Conservation (phyloP, 1,140 invertebrate genomes). For the Atta colombica region DNA sequence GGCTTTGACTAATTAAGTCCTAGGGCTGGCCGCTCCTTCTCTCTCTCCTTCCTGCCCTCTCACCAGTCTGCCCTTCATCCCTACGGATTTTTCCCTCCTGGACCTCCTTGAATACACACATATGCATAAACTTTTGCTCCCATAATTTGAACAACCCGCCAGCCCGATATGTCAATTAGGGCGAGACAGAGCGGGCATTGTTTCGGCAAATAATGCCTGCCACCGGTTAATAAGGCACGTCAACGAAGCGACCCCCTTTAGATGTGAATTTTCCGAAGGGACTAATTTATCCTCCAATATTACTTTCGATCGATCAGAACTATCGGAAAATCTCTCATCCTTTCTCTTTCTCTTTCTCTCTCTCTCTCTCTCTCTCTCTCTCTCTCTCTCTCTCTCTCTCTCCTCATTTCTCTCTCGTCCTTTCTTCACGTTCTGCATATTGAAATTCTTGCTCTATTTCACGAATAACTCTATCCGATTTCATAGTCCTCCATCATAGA, state of each 20-base stretch:
- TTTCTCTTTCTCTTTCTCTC: background rate
- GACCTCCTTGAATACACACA: conserved; percentile 56
- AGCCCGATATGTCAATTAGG: conserved; percentile 58
- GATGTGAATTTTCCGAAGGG: conserved; percentile 23
- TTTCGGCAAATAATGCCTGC: conserved; percentile 52
- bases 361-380: background rate
- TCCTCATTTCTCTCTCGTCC: background rate
- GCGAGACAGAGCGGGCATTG: conserved; percentile 42
- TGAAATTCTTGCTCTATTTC: conserved; percentile 30
- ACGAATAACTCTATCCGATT: conserved; percentile 22
- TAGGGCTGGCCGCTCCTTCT: conserved; percentile 53
- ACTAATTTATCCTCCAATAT: conserved; percentile 33
- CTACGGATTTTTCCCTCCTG: conserved; percentile 48
- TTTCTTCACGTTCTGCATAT: background rate
- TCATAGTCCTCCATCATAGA: background rate
- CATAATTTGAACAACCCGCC: conserved; percentile 53
- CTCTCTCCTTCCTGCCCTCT: background rate
- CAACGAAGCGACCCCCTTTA: conserved; percentile 7
- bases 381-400: background rate
- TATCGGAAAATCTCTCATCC: conserved; percentile 3
- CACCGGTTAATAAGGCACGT: conserved; percentile 48
- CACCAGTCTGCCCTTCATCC: background rate
- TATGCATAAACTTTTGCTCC: conserved; percentile 50
- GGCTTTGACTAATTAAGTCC: conserved; percentile 82
- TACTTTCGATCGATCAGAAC: conserved; percentile 24